A percentile compares a stretch with the other conserved stretches of the same genome.
Evolutionary conservation across 2,888 invertebrate genomes (phyloP).

Genomic region (Cataglyphis altisquamis): DNA sequence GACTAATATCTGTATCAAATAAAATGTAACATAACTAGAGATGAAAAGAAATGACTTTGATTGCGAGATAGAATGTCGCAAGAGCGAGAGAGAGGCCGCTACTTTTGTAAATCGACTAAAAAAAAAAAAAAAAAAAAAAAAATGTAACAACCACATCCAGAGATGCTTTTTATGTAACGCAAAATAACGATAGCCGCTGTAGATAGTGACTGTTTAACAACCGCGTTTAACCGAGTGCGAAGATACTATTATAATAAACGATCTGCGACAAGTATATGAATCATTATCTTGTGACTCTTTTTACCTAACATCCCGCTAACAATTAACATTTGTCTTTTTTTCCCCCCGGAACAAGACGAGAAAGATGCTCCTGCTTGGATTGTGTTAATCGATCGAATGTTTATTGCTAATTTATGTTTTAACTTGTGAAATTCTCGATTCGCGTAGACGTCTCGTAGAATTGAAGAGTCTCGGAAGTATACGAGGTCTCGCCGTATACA

Average conservation of each 20-base stretch:
- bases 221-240: constrained; percentile 63
- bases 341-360: not conserved
- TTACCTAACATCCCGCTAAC: constrained; percentile 57
- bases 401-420: constrained; percentile 27
- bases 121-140: not conserved
- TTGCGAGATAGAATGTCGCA: constrained; percentile 6
- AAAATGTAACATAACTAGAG: not conserved
- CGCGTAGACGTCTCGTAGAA: constrained; percentile 1
- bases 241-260: constrained; percentile 66
- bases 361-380: not conserved
- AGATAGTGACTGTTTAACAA: constrained; percentile 57
- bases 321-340: constrained; percentile 46
- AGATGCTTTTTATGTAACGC: constrained; percentile 22
- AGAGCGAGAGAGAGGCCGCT: not conserved
- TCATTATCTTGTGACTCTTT: constrained; percentile 27
- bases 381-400: constrained; percentile 33
- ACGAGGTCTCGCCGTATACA: constrained; percentile 25
- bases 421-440: constrained; percentile 1
- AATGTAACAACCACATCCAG: not conserved
- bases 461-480: not conserved
- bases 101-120: not conserved
- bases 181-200: constrained; percentile 25
- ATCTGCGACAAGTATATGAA: constrained; percentile 34
- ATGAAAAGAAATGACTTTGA: not conserved
- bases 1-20: constrained; percentile 44